phyloP scores from a whole-genome alignment of 2,888 invertebrate species.

The Gymnosoma rotundatum region DNA sequence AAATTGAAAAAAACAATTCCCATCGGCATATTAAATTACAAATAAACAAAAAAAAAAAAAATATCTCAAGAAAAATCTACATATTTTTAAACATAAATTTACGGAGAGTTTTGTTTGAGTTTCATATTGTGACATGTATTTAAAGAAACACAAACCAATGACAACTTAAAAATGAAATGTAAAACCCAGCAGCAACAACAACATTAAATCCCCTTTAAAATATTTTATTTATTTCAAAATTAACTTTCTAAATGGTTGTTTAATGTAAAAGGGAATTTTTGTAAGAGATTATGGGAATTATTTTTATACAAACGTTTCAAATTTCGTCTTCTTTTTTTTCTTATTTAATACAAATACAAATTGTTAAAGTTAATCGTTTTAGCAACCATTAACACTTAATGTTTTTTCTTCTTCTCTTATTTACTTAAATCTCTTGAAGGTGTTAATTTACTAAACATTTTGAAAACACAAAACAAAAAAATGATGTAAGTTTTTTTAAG shows the following conservation, averaged over 20 bases:
- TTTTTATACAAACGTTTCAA: slow-evolving; percentile 7
- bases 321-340: slow-evolving; percentile 3
- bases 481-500: slow-evolving; percentile 5
- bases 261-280: slow-evolving; percentile 3
- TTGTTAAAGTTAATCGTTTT: slow-evolving; percentile 37
- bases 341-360: background rate
- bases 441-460: slow-evolving; percentile 44
- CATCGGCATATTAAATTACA: slow-evolving; percentile 59
- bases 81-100: background rate
- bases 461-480: background rate
- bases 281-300: slow-evolving; percentile 45
- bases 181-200: slow-evolving; percentile 14
- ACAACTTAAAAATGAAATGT: slow-evolving; percentile 42
- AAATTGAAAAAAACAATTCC: slow-evolving; percentile 54
- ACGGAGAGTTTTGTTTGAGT: slow-evolving; percentile 7
- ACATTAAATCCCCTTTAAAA: background rate
- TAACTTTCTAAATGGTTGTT: slow-evolving; percentile 23
- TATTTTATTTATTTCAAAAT: background rate
- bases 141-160: slow-evolving; percentile 39
- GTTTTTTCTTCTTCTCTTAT: background rate
- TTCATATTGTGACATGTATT: slow-evolving; percentile 48
- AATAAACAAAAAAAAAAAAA: background rate
- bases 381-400: slow-evolving; percentile 39
- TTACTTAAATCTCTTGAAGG: slow-evolving; percentile 14
- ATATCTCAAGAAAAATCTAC: slow-evolving; percentile 12